Evolutionary conservation across 1,140 invertebrate species (phyloP).

Genomic region (Drosophila nebulosa): DNA sequence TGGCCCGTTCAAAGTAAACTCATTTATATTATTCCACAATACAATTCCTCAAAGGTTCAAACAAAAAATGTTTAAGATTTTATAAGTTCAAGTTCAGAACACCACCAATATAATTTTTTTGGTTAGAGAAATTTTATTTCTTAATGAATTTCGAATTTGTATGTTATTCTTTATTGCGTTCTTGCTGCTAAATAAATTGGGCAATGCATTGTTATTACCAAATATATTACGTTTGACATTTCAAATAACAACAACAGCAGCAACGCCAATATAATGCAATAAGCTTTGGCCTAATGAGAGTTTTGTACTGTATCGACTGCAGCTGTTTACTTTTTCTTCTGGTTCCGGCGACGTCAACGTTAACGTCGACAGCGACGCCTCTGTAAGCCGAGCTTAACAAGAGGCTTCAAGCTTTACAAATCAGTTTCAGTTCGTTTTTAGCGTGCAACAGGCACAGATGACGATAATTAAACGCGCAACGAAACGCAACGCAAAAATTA

Average conservation of each 20-base stretch:
- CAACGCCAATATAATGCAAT: background rate
- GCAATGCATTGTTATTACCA: conserved; percentile 1
- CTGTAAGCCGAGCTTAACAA: conserved; percentile 27
- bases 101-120: background rate
- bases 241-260: background rate
- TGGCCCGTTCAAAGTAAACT: no score
- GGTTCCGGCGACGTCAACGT: background rate
- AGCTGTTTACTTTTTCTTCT: background rate
- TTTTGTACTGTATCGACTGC: conserved; percentile 3
- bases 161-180: background rate
- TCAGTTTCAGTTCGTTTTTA: conserved; percentile 65
- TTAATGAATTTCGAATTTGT: background rate
- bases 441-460: conserved; percentile 46
- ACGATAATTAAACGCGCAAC: conserved; percentile 24
- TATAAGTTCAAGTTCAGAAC: background rate
- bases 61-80: no score
- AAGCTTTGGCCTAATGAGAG: conserved; percentile 17
- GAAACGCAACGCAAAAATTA: background rate
- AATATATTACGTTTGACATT: background rate
- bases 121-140: background rate
- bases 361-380: background rate
- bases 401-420: conserved; percentile 27
- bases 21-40: no score
- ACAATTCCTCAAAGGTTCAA: no score
- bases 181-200: background rate